Base-by-base conservation (phyloP, 2,797 vertebrate genomes). In the Takifugu ocellatus region DNA sequence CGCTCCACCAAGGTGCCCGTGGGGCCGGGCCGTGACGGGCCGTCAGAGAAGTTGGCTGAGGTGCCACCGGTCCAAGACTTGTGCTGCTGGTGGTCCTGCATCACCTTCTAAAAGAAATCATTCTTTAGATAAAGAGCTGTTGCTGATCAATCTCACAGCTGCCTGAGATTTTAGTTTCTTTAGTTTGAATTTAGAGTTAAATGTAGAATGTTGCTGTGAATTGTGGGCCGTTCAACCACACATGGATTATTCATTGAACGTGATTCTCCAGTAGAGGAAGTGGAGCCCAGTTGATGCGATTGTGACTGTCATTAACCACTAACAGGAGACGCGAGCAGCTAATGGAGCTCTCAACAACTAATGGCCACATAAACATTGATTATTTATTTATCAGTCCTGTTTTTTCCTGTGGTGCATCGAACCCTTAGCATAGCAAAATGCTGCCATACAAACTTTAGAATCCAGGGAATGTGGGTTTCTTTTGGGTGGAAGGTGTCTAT, bases 321-420 rank as follows among this genome's bases (percentile, higher is more conserved):
- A 88, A 84, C 84, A 72, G 79, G 69, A 80, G 84, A 75, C 54
- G 56, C 85, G 76, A 76, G 66, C 76, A 81, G 84, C 87, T 91
- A 91, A 91, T 91, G 89, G 89, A 85, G 86, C 86, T 89, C 81
- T 91, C 86, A 90, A 86, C 87, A 89, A 86, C 88, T 91, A 89
- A 90, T 89, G 89, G 90, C 88, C 86, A 86, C 86, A 86, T 78
- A 82, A 82, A 64, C 82, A 90, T 89, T 68, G 85, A 87, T 90
- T 90, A 84, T 89, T 90, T 90, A 87, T 89, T 90, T 89, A 88
- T 84, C 83, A 68, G 53, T 53, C 63, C 82, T 78, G 82, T 84
- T 84, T 84, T 80, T 81, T 81, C 67, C 74, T 82, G 53, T 65
- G 74, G 51, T 78, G 72, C 77, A 62, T 70, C 36, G 69, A 66